phyloP scores from a whole-genome alignment of 1,140 invertebrate genomes.

The Penaeus chinensis region DNA sequence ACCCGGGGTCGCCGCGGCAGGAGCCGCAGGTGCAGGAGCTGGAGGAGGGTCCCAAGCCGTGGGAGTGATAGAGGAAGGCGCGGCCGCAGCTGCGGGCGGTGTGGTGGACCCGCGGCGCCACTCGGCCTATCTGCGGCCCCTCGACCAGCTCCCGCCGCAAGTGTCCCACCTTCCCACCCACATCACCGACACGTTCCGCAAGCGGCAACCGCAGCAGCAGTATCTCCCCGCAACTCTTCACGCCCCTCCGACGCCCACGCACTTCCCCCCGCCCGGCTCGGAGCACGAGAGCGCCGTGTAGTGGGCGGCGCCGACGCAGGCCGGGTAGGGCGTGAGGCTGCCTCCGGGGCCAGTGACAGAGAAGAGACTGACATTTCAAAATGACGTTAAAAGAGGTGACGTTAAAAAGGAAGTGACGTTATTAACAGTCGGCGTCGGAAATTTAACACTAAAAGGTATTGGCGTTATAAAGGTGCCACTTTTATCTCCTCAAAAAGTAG shows the following conservation, averaged over 20 bases:
- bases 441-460: background rate
- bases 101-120: slow-evolving; percentile 36
- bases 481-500: background rate
- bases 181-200: slow-evolving; percentile 25
- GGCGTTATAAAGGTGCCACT: slow-evolving; percentile 11
- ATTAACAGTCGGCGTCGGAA: background rate
- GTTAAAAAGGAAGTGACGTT: background rate
- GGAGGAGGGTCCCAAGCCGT: background rate
- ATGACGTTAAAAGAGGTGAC: background rate
- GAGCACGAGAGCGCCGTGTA: slow-evolving; percentile 50
- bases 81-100: slow-evolving; percentile 1
- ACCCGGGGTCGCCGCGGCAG: background rate
- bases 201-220: slow-evolving; percentile 11
- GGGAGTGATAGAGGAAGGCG: slow-evolving; percentile 8
- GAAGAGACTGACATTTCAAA: background rate
- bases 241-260: background rate
- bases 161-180: slow-evolving; percentile 28
- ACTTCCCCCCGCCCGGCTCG: slow-evolving; percentile 19
- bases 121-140: slow-evolving; percentile 41
- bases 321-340: background rate
- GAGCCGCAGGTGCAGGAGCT: background rate
- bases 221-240: background rate
- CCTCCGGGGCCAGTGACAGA: no score
- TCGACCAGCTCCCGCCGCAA: slow-evolving; percentile 34
- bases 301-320: background rate